Evolutionary conservation across 1,140 invertebrate genomes (phyloP).

Genomic region (Zaprionus camerounensis): DNA sequence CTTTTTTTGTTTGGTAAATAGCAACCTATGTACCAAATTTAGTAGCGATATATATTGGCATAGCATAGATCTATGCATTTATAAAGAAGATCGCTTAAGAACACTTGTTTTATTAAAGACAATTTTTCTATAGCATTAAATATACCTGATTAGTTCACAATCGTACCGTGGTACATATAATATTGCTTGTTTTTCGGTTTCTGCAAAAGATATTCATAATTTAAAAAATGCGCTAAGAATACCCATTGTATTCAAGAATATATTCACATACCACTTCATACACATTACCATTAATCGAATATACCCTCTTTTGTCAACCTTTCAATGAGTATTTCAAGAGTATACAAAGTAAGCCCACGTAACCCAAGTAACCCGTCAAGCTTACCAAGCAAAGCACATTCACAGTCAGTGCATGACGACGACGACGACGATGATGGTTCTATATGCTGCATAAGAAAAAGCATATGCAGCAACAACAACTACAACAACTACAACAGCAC

Average conservation of each 20-base stretch:
- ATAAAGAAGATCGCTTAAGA: not conserved
- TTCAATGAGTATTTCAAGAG: not conserved
- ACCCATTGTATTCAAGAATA: not conserved
- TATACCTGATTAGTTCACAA: not conserved
- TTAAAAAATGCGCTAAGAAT: not conserved
- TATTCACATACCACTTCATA: too few relatives aligned
- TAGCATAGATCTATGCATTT: not conserved
- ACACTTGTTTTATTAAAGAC: not conserved
- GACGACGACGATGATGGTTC: conserved; percentile 6
- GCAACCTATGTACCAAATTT: not conserved
- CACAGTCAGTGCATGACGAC: conserved; percentile 32
- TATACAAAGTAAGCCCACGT: not conserved
- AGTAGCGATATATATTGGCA: not conserved
- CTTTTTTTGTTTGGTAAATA: not conserved
- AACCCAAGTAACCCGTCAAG: conserved; percentile 14
- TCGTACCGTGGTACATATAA: not conserved
- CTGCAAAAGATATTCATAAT: not conserved
- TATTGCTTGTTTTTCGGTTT: not conserved
- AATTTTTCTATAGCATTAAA: not conserved
- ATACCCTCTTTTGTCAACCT: not conserved
- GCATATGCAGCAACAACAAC: conserved; percentile 4
- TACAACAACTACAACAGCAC: conserved; percentile 13
- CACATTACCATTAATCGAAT: not conserved
- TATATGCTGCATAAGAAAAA: not conserved
- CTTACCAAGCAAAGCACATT: conserved; percentile 41